Conservation (phyloP, 2,797 vertebrate species). For the Coregonus sp. region DNA sequence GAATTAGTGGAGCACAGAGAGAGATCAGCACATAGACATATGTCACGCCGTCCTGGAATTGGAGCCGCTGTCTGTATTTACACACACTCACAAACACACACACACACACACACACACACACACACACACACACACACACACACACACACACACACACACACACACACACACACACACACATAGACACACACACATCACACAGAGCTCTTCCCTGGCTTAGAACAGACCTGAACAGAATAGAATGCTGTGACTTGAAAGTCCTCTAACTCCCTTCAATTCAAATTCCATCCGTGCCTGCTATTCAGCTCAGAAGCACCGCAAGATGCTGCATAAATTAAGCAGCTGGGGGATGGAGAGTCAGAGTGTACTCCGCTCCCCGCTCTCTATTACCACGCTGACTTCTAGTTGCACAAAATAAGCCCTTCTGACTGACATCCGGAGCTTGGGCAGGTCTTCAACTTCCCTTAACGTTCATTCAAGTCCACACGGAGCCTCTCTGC, state of each 20-base stretch:
- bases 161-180: conserved; percentile 21
- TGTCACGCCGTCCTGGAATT: conserved; percentile 47
- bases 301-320: conserved; percentile 66
- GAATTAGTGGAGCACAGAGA: conserved; percentile 46
- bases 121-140: conserved; percentile 18
- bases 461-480: conserved; percentile 41
- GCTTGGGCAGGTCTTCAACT: conserved; percentile 31
- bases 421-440: conserved; percentile 17
- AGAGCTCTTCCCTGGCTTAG: conserved; percentile 2
- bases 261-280: conserved; percentile 50
- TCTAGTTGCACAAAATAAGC: conserved; percentile 33
- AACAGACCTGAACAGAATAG: background rate
- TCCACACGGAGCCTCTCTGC: background rate
- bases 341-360: conserved; percentile 41
- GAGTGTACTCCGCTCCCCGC: conserved; percentile 17
- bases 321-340: conserved; percentile 77
- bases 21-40: conserved; percentile 55
- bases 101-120: conserved; percentile 26
- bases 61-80: conserved; percentile 63
- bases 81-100: conserved; percentile 7
- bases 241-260: conserved; percentile 39
- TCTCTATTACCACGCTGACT: conserved; percentile 35
- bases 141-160: conserved; percentile 17
- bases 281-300: conserved; percentile 60
- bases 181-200: background rate